Conservation (phyloP, 1,140 invertebrate genomes). For the Drosophila lini region DNA sequence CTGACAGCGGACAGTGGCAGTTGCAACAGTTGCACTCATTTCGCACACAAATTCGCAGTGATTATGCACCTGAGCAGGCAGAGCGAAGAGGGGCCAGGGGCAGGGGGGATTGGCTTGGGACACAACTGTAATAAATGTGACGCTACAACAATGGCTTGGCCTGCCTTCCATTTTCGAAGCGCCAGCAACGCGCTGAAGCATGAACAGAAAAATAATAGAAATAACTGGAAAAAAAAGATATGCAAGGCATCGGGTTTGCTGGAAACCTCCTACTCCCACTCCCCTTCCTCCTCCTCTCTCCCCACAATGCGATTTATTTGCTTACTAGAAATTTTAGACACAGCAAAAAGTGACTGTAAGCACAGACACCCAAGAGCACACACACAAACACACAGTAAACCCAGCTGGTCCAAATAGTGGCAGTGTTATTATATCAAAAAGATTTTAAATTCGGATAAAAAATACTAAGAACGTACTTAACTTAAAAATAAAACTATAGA, state of each 20-base stretch:
- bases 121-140: slow-evolving; percentile 70
- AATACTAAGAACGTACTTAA: no score
- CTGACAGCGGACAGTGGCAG: slow-evolving; percentile 35
- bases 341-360: slow-evolving; percentile 28
- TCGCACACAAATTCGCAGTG: slow-evolving; percentile 65
- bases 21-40: slow-evolving; percentile 60
- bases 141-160: slow-evolving; percentile 49
- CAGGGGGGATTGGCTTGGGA: slow-evolving; percentile 15
- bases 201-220: slow-evolving; percentile 40
- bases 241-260: slow-evolving; percentile 13
- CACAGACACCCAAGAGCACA: neutral
- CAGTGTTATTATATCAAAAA: no score
- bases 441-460: no score
- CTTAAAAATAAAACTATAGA: no score
- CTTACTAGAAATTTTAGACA: slow-evolving; percentile 67
- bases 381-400: slow-evolving; percentile 2
- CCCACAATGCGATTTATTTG: slow-evolving; percentile 61
- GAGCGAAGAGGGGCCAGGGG: neutral
- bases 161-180: slow-evolving; percentile 52
- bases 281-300: neutral
- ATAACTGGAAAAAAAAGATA: neutral
- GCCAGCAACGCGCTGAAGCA: slow-evolving; percentile 66
- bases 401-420: neutral
- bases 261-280: neutral
- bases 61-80: slow-evolving; percentile 62